Conservation (phyloP, 2,113 vertebrate species). For the Albula glossodonta region DNA sequence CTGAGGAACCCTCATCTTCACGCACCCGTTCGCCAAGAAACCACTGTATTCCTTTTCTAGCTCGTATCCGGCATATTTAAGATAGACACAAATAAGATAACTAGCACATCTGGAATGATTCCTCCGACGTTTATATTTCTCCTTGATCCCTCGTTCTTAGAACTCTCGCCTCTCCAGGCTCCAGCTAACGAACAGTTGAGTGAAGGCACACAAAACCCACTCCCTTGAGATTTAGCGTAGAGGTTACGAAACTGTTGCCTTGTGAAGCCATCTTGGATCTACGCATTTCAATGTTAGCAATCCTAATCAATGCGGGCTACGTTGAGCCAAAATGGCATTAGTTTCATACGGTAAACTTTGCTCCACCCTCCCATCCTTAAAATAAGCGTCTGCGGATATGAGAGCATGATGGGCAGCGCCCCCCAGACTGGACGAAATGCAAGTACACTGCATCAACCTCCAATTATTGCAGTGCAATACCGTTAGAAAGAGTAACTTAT, state of each 20-base stretch:
- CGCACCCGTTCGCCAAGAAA: slow-evolving; percentile 45
- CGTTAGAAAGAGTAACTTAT: not conserved
- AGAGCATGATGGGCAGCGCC: slow-evolving; percentile 15
- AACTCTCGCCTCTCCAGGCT: slow-evolving; percentile 31
- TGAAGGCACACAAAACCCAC: slow-evolving; percentile 47
- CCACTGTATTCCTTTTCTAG: slow-evolving; percentile 32
- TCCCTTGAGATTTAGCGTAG: slow-evolving; percentile 51
- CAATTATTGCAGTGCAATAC: not conserved
- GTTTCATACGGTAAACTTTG: slow-evolving; percentile 54
- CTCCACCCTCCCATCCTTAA: not conserved
- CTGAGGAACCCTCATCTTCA: slow-evolving; percentile 68
- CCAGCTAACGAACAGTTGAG: slow-evolving; percentile 53
- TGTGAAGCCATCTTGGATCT: slow-evolving; percentile 61
- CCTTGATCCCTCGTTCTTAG: slow-evolving; percentile 17
- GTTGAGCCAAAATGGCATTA: slow-evolving; percentile 57
- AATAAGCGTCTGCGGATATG: slow-evolving; percentile 6
- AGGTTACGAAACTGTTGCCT: slow-evolving; percentile 42
- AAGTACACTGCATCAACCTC: slow-evolving; percentile 8
- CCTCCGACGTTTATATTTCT: slow-evolving; percentile 34
- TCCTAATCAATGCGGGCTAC: not conserved
- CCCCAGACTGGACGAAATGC: slow-evolving; percentile 42
- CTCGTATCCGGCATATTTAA: not conserved
- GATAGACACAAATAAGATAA: not conserved
- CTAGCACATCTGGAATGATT: not conserved
- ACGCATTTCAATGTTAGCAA: not conserved